Conservation (phyloP, 1,140 invertebrate species). For the Drosophila subobscura region DNA sequence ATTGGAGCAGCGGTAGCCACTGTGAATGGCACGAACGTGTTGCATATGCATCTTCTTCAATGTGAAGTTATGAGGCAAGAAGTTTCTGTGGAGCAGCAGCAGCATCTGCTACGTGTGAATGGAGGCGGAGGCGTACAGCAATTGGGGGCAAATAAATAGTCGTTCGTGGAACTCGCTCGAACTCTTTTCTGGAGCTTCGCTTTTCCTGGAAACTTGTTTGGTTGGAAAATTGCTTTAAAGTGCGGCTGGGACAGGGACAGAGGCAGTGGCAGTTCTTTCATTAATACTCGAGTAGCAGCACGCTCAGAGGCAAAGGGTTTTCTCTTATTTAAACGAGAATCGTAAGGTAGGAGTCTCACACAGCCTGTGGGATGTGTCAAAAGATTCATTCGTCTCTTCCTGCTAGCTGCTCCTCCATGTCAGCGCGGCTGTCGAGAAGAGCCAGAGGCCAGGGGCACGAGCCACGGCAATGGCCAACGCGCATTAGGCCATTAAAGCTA, state of each 20-base stretch:
- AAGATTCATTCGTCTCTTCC: background rate
- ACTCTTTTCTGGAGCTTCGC: no score
- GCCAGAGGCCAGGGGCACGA: slow-evolving; percentile 3
- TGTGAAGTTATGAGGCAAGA: slow-evolving; percentile 76
- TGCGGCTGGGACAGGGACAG: slow-evolving; percentile 13
- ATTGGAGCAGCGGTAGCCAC: slow-evolving; percentile 30
- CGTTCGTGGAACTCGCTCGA: slow-evolving; percentile 40
- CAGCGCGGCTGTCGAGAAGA: slow-evolving; percentile 12
- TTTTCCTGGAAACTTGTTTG: slow-evolving; percentile 53
- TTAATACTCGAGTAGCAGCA: slow-evolving; percentile 49
- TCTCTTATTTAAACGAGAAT: background rate
- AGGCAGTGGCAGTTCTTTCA: slow-evolving; percentile 25
- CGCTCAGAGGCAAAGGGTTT: background rate
- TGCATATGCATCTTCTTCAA: slow-evolving; percentile 80
- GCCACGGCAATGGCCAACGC: slow-evolving; percentile 17
- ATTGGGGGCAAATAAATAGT: slow-evolving; percentile 79
- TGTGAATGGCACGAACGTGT: slow-evolving; percentile 68
- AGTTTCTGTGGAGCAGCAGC: slow-evolving; percentile 56
- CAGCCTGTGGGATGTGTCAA: slow-evolving; percentile 37
- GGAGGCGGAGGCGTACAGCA: slow-evolving; percentile 36
- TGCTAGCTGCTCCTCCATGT: no score
- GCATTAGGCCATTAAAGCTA: slow-evolving; percentile 76
- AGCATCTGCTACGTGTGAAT: slow-evolving; percentile 69
- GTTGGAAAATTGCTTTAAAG: slow-evolving; percentile 66
- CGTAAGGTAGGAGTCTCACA: no score